phyloP scores from a whole-genome alignment of 2,797 vertebrate species.

The Rhabdophis nuchalis region DNA sequence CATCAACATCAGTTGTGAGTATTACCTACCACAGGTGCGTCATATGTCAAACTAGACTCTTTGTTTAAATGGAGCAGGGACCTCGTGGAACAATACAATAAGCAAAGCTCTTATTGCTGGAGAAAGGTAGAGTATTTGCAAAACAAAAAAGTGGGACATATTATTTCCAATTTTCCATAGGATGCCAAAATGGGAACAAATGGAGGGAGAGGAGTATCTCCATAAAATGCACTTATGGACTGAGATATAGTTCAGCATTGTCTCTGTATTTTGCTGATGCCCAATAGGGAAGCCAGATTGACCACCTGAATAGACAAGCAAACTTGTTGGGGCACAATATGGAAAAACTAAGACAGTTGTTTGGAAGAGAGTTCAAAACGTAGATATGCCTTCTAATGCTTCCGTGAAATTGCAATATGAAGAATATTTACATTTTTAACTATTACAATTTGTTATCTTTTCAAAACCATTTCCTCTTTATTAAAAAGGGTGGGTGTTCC shows the following conservation, averaged over 20 bases:
- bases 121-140: background rate
- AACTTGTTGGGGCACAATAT: background rate
- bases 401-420: background rate
- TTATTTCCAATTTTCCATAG: background rate
- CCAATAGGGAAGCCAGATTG: background rate
- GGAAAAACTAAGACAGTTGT: background rate
- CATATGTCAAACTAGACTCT: background rate
- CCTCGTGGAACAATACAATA: background rate
- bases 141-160: background rate
- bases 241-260: background rate
- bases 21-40: background rate
- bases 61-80: background rate
- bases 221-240: background rate
- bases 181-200: background rate
- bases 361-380: background rate
- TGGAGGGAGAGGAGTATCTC: background rate
- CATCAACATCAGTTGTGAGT: background rate
- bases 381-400: background rate
- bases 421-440: background rate
- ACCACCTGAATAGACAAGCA: background rate
- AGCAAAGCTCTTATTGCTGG: background rate
- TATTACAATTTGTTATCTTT: background rate
- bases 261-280: background rate
- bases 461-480: background rate
- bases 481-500: background rate